Percentiles rank a stretch among this genome's conserved stretches.
These are phyloP conservation scores for Aphrocallistes beatrix DNA, from an alignment of 37 sponge, comb jelly and placozoan genomes.

Conservation along the genomic window DNA sequence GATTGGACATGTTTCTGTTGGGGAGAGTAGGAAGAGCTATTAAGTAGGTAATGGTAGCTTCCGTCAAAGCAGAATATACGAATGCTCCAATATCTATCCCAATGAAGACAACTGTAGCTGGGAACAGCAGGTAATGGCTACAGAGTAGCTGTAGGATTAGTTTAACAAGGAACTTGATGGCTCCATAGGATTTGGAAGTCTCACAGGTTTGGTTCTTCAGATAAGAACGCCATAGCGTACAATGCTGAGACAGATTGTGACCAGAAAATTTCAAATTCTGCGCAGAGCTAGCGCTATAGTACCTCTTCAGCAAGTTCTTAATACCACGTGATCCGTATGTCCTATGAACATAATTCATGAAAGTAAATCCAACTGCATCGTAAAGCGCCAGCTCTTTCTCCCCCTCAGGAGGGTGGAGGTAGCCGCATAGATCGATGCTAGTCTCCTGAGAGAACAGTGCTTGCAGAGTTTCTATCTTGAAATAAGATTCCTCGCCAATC, in stretches of 20 bases:
- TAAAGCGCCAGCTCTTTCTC: background rate
- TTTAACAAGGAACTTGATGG: background rate
- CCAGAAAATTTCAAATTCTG: background rate
- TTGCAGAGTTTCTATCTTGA: background rate
- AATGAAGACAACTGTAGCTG: background rate
- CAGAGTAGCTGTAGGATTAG: background rate
- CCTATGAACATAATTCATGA: background rate
- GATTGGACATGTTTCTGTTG: background rate
- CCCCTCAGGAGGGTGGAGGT: background rate
- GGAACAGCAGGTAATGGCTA: background rate
- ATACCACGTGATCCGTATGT: background rate
- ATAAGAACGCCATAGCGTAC: background rate
- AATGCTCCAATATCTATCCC: background rate
- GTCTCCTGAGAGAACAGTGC: background rate
- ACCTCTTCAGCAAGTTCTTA: background rate
- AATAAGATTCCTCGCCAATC: background rate
- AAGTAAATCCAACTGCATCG: background rate
- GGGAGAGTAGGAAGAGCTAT: background rate
- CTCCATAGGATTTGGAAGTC: background rate
- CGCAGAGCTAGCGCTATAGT: background rate
- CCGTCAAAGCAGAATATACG: background rate
- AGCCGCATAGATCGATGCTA: background rate
- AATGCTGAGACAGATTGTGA: background rate
- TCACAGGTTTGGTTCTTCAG: background rate
- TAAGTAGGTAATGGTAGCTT: background rate